These are phyloP conservation scores for Patella pellucida DNA, from an alignment of 2,888 invertebrate genomes.

Conservation along the genomic window DNA sequence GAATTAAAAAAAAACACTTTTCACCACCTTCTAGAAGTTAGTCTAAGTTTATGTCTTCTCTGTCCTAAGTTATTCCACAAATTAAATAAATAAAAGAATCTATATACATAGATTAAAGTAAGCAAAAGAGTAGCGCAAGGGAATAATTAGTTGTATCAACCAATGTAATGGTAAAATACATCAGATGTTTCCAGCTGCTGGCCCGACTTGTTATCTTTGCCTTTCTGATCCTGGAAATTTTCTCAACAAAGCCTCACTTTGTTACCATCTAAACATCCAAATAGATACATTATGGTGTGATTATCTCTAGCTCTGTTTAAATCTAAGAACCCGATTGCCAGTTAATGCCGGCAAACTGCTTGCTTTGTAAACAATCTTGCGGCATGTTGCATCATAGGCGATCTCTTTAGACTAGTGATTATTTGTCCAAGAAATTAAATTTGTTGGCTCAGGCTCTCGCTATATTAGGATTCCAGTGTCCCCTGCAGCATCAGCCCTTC, in stretches of 20 bases:
- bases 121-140: no score
- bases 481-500: conserved; percentile 16
- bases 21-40: no score
- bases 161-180: no score
- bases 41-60: no score
- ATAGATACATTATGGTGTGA: conserved; percentile 26
- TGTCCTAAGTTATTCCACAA: no score
- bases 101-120: no score
- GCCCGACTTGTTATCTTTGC: conserved; percentile 3
- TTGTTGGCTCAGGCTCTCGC: conserved; percentile 24
- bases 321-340: conserved; percentile 24
- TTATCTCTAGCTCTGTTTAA: conserved; percentile 25
- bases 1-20: no score
- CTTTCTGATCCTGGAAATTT: conserved; percentile 20
- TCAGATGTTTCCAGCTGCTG: no score
- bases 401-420: conserved; percentile 29
- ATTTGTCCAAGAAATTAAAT: conserved; percentile 40
- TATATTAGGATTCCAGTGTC: conserved; percentile 10
- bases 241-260: conserved; percentile 12
- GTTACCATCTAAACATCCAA: background rate
- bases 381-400: conserved; percentile 23
- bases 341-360: conserved; percentile 13
- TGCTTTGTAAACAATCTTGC: conserved; percentile 24
- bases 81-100: no score
- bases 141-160: no score